Conservation (phyloP, 1,140 invertebrate genomes). For the Euura lappo region DNA sequence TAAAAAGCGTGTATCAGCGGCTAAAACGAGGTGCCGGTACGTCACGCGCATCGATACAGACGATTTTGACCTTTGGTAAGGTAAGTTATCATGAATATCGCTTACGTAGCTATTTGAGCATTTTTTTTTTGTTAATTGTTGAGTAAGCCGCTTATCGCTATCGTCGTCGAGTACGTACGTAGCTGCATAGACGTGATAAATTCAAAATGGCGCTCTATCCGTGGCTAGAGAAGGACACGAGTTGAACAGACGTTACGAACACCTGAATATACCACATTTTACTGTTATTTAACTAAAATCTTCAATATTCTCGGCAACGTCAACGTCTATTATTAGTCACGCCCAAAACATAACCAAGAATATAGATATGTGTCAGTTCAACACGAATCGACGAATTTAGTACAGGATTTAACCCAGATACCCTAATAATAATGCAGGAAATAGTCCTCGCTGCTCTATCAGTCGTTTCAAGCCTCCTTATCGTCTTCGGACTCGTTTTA, state of each 20-base stretch:
- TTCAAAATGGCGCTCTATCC: background rate
- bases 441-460: conserved; percentile 57
- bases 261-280: too few species aligned
- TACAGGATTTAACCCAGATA: background rate
- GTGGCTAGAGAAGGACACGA: background rate
- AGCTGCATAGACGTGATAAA: background rate
- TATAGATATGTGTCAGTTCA: too few species aligned
- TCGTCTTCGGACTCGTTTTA: conserved; percentile 59
- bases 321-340: too few species aligned
- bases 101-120: too few species aligned
- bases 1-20: too few species aligned
- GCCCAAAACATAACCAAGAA: too few species aligned
- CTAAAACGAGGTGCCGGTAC: background rate
- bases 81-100: too few species aligned
- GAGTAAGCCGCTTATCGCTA: background rate
- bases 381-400: too few species aligned
- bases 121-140: too few species aligned
- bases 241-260: too few species aligned
- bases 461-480: conserved; percentile 55
- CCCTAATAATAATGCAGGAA: conserved; percentile 56
- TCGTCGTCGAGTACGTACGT: background rate
- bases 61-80: background rate
- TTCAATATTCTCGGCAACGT: too few species aligned
- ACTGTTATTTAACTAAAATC: too few species aligned
- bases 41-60: background rate